Evolutionary conservation across 2,888 invertebrate genomes (phyloP).

Genomic region (Stratiomys singularior): DNA sequence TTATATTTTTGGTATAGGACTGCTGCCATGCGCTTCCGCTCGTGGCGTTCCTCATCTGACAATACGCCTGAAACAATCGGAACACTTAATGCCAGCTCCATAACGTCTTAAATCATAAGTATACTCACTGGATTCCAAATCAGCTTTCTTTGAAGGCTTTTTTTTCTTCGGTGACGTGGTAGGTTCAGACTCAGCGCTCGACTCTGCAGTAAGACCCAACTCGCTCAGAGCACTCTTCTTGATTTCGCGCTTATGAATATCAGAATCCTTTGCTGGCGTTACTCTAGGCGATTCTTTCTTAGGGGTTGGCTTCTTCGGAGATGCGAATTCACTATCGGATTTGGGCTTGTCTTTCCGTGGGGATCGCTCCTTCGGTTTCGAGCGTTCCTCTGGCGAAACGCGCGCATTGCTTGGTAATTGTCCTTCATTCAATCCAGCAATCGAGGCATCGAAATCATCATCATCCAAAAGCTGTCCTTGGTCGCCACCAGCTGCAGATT

Average conservation of each 20-base stretch:
- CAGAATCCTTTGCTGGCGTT: constrained; percentile 20
- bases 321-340: constrained; percentile 27
- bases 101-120: not conserved
- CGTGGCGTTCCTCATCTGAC: constrained; percentile 74
- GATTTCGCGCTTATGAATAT: constrained; percentile 18
- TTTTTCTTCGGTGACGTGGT: constrained; percentile 14
- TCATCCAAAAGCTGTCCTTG: constrained; percentile 64
- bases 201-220: constrained; percentile 1
- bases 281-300: not conserved
- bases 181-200: not conserved
- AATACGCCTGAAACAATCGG: constrained; percentile 56
- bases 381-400: not conserved
- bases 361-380: not conserved
- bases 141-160: constrained; percentile 49
- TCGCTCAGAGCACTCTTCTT: constrained; percentile 37
- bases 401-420: too few species aligned
- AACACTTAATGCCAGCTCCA: not conserved
- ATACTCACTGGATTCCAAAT: constrained; percentile 59
- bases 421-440: constrained; percentile 58
- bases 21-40: constrained; percentile 73
- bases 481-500: constrained; percentile 65
- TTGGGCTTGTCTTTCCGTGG: not conserved
- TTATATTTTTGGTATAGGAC: constrained; percentile 80
- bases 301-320: constrained; percentile 37
- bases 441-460: constrained; percentile 71